Evolutionary conservation across 1,140 invertebrate genomes (phyloP).

Genomic region (Melanaphis sacchari): DNA sequence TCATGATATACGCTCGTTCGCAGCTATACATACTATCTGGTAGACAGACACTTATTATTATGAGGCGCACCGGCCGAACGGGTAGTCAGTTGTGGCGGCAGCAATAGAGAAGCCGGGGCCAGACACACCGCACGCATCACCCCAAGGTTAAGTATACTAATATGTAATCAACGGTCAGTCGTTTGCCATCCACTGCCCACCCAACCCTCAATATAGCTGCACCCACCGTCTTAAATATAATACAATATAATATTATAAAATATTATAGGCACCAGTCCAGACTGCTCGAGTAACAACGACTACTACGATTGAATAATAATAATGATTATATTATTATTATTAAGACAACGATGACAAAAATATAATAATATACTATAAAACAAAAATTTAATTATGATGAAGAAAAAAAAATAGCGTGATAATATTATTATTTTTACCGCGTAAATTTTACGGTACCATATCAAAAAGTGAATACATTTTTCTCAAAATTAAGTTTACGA

Average conservation of each 20-base stretch:
- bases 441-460: neutral
- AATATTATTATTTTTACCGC: neutral
- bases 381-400: neutral
- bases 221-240: neutral
- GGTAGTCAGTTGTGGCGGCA: neutral
- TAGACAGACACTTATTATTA: neutral
- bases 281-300: neutral
- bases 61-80: neutral
- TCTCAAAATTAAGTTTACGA: neutral
- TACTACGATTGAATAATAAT: neutral
- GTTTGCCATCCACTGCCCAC: neutral
- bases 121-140: neutral
- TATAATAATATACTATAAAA: neutral
- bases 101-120: neutral
- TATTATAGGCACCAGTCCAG: neutral
- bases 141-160: constrained; percentile 6
- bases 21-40: neutral
- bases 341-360: neutral
- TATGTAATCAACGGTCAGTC: constrained; percentile 27
- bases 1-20: neutral
- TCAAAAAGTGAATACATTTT: neutral
- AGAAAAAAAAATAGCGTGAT: neutral
- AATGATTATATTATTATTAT: neutral
- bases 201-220: neutral
- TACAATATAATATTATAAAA: neutral